Base-by-base conservation (phyloP, 2,888 invertebrate species). In the Zeuzera pyrina region DNA sequence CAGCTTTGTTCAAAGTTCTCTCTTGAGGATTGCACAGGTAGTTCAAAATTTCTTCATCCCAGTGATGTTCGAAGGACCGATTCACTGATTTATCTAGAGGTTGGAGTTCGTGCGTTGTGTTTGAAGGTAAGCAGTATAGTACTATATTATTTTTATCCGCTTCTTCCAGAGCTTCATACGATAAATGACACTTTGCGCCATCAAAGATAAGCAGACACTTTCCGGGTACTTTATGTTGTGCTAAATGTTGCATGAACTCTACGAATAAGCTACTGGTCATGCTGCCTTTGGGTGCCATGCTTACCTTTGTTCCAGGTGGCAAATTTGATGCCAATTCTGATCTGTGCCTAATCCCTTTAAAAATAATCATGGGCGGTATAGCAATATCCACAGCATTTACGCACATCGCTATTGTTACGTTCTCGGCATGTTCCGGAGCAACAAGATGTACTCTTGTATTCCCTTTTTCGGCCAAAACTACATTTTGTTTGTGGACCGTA, bases 401-500 rank as follows among this genome's bases (percentile, higher is more conserved):
- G 21, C 29, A 29, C n/a, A 15, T 16, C 3, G 19, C 29, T 3
- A 29, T 21, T 19, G 29, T 29, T 12, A 29, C 21, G 12, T 29
- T 29, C 13, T 21, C 21, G 8, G 16, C 29, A 12, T 21, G 21
- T 21, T 29, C 21, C 12, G 14, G 19, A 16, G 21, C 21, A n/a
- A 16, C 12, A 19, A 29, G 11, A n/a, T 29, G 29, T 8, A 29
- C 21, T 21, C 29, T 19, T 3, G 12, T 19, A 7, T 19, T 12
- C 16, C 29, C 29, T 23, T 21, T 34, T n/a, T 7, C 23, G 3
- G 23, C 23, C 7, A 23, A 23, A 23, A 23, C 23, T n/a, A 15
- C 26, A 36, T 30, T 26, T 30, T 45, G 45, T 24, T 44, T 30
- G 25, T 45, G 43, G n/a, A 49, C 19, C 7, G 44, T 44, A 10